Evolutionary conservation across 2,797 vertebrate genomes (phyloP), one percentile per base, ranked within the genome.

Genomic region (Ciconia nigra): DNA sequence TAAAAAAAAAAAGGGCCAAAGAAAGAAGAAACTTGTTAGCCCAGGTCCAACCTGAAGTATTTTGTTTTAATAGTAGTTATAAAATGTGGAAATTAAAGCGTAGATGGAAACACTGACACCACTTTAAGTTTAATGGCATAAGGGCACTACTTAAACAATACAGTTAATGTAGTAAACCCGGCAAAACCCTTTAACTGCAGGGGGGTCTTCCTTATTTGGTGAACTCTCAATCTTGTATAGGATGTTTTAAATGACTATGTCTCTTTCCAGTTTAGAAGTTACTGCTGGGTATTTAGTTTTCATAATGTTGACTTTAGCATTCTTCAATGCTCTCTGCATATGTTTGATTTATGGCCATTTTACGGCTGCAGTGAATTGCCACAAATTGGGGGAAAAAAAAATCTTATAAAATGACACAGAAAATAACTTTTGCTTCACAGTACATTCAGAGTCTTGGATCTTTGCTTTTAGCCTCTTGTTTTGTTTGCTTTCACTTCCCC

Each of bases 341-440:
- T 26, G 7, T 85, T 72, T 96, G 79, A 82, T 92, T 94, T 90
- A 93, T 55, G 57, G 67, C 24, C 15, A 10, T 92, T 95, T 85
- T 95, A 85, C 21, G 44, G 54, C 65, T 76, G 33, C 42, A 65
- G 66, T 58, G 51, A 70, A 78, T 81, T 85, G 72, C 47, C 67
- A 83, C 85, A 94, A 90, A 39, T 9, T 58, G 71, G 42, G 44
- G 13, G 5, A 12, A 2, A 7, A 21, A 10, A 21, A 42, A 29
- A 8, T 31, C 39, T 70, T 87, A 31, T 18, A 74, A 90, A 87
- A 80, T 52, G 10, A 28, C 31, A 52, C 47, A 80, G 46, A 81
- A 81, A 94, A 80, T 51, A 58, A 20, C 37, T 83, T 87, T 51
- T 73, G 41, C 61, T 54, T 91, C 3, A 0, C 9, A 22, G 76